Base-by-base conservation (phyloP, 2,113 vertebrate genomes). In the Podarcis muralis region DNA sequence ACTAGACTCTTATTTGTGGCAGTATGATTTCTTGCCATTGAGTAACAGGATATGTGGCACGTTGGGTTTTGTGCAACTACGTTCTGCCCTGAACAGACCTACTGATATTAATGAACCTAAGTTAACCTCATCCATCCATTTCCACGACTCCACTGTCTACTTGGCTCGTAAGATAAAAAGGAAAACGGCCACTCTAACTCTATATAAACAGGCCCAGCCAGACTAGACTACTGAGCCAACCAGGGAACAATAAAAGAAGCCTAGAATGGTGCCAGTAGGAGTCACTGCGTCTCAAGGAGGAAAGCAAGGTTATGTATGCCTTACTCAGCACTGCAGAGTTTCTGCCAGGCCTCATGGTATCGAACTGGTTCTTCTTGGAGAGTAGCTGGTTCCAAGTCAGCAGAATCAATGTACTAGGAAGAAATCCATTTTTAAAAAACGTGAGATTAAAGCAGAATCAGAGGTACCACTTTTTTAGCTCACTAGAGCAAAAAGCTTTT, bases 311-410 rank as follows among this genome's bases (percentile, higher is more conserved):
- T 13, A 16, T 43, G 37, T 5, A 5, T 30, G 30, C 93, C 99
- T 99, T 91, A 99, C 99, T 99, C 96, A 48, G 98, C 97, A 35
- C 97, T 98, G 88, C 99, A 99, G 11, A 99, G 98, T 69, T 99
- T 99, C 95, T 99, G 99, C 99, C 99, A 99, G 0, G 99, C 99
- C 65, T 99, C 98, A 0, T 99, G 99, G 93, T 99, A 99, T 59
- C 98, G 97, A 20, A 99, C 99, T 0, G 99, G 99, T 27, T 99
- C 98, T 6, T 99, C 98, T 93, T 98, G 97, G 91, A 98, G 93
- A 20, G 97, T 98, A 23, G 92, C 93, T 0, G 96, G 97, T 95
- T 99, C 99, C 97, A 99, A 40, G 95, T 98, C 97, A 1, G 98
- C 98, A 6, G 99, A 99, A 93, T 99, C 98, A 13, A 99, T 98